Evolutionary conservation across 2,113 vertebrate genomes (phyloP), one percentile per base, ranked within the genome.

Genomic region (Phocoena phocoena): DNA sequence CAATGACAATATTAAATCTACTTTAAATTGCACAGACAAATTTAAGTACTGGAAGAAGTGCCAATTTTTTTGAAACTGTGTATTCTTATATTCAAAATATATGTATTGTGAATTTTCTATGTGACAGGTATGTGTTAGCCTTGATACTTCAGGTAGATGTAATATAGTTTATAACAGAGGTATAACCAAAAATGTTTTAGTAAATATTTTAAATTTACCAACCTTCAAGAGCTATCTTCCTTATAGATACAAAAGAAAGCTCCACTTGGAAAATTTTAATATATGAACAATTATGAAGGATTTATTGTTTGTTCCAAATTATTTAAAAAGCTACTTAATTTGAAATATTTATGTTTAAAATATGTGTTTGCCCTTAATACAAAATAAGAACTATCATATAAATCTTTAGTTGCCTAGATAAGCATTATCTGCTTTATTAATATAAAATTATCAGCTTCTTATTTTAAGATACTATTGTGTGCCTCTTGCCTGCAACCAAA

Each of bases 331-430:
- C 68, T 91, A 74, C 25, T 63, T 95, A 74, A 80, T 65, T 81
- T 95, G 28, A 80, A 94, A 71, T 84, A 90, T 68, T n/a, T 88
- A 41, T 28, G 65, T 31, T n/a, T 83, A 68, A 93, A 96, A 60
- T 79, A n/a, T 7, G 2, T 58, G 2, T 58, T 68, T 83, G 23
- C 3, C 28, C 4, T 58, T 87, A 90, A 62, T 53, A 71, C 3
- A 76, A 26, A 93, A 65, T 65, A 41, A 63, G 11, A 53, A 88
- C 88, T 36, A 50, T 33, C 8, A 21, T 38, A 55, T 60, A 25
- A 26, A 77, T 53, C 6, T 83, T 58, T 21, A 81, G 36, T 44
- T 79, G 23, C 68, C 17, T 86, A 38, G 1, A 14, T 87, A 85
- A 88, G 11, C n/a, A 67, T 70, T 62, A 70, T 1, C 58, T 9